These are phyloP conservation scores for Theocolax elegans DNA, from an alignment of 1,140 invertebrate genomes.

Conservation along the genomic window DNA sequence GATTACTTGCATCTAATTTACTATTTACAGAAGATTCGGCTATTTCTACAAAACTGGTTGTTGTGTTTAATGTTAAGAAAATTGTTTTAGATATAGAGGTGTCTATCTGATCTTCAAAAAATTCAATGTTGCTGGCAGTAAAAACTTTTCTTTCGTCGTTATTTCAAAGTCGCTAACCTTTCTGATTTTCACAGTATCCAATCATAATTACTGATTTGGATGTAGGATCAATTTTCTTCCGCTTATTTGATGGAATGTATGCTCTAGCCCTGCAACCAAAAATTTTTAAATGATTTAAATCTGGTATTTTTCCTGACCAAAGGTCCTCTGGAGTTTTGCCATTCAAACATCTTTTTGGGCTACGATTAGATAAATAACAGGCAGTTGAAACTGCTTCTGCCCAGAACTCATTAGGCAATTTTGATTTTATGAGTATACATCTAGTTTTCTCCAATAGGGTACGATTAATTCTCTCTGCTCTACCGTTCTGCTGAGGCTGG, in stretches of 20 bases:
- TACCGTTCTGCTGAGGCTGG: conserved; percentile 46
- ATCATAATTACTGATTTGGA: not conserved
- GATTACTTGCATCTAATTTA: not conserved
- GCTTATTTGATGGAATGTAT: not conserved
- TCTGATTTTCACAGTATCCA: conserved; percentile 1
- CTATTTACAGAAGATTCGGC: not conserved
- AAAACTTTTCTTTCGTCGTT: not conserved
- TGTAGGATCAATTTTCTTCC: not conserved
- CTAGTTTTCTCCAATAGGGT: conserved; percentile 55
- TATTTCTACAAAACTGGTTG: too few species aligned
- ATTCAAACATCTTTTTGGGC: conserved; percentile 25
- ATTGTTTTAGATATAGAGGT: not conserved
- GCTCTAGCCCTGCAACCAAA: conserved; percentile 57
- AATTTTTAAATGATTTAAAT: conserved; percentile 54
- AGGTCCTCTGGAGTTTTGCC: conserved; percentile 51
- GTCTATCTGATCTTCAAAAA: not conserved
- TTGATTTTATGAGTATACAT: conserved; percentile 47
- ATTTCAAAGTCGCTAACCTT: conserved; percentile 7
- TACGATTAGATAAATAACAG: conserved; percentile 43
- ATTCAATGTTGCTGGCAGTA: not conserved
- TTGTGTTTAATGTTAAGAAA: not conserved
- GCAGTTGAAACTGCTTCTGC: conserved; percentile 54
- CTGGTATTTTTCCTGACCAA: conserved; percentile 48
- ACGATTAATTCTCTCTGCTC: conserved; percentile 60
- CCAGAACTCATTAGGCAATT: conserved; percentile 54